Conservation (phyloP, 2,113 vertebrate species). For the Indri indri region DNA sequence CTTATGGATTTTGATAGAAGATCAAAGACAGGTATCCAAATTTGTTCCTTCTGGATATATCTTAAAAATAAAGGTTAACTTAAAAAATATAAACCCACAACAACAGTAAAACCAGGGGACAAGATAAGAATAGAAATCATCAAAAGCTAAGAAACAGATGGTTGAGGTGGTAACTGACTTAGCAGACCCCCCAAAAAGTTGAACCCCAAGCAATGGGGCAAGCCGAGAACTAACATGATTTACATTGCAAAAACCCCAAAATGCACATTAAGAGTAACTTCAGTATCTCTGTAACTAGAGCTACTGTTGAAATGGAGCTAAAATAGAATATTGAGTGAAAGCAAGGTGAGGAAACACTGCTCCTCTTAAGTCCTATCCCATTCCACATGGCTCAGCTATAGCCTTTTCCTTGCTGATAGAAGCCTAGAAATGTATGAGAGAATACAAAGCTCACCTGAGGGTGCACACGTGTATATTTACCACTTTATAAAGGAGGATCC, state of each 20-base stretch:
- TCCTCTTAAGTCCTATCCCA: rapidly evolving
- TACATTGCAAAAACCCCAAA: not conserved
- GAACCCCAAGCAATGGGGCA: not conserved
- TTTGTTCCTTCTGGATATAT: not conserved
- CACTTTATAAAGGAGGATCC: not conserved
- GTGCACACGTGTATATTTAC: too few relatives aligned
- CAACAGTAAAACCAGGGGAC: not conserved
- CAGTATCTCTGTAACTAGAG: not conserved
- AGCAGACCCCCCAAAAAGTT: not conserved
- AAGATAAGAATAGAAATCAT: not conserved
- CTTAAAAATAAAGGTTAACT: not conserved
- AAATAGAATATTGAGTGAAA: not conserved
- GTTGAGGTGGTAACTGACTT: not conserved
- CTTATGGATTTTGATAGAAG: not conserved
- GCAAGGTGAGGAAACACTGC: not conserved
- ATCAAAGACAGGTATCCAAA: not conserved
- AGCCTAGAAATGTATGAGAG: not conserved
- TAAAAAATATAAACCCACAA: not conserved
- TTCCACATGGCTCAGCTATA: rapidly evolving
- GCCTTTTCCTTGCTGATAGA: not conserved
- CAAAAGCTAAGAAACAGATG: not conserved
- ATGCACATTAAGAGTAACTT: not conserved
- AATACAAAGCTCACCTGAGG: not conserved
- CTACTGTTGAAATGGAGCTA: not conserved
- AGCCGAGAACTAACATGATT: not conserved